A percentile compares a stretch with the other conserved stretches of the same genome.
Evolutionary conservation across 1,140 invertebrate species (phyloP).

Genomic region (Polypedilum vanderplanki): DNA sequence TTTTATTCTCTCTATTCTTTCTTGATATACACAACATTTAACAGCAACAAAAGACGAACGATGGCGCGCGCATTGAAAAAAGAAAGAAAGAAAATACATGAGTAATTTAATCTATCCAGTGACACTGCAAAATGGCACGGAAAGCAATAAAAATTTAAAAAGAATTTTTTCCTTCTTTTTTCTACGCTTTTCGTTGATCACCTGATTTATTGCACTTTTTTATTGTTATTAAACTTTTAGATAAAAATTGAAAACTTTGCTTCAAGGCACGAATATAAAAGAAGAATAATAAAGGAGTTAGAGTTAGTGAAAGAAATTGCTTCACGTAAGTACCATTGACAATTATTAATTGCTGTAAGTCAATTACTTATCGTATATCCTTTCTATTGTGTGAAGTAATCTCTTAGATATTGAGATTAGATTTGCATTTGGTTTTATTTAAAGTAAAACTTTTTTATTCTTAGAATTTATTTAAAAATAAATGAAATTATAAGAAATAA

Average conservation of each 20-base stretch:
- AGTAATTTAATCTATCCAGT: constrained; percentile 23
- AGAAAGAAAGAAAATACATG: neutral
- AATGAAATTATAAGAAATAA: too few species aligned
- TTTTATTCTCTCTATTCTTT: constrained; percentile 10
- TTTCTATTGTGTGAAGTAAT: neutral
- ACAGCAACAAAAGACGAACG: neutral
- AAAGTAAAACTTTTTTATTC: too few species aligned
- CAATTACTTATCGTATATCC: constrained; percentile 12
- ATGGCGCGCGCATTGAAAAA: neutral
- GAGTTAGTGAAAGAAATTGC: neutral
- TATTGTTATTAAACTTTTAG: constrained; percentile 20
- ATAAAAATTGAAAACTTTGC: constrained; percentile 14
- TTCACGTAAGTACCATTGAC: neutral
- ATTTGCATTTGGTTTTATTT: too few species aligned
- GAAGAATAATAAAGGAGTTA: neutral
- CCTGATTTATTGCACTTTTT: constrained; percentile 8
- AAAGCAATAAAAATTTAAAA: constrained; percentile 20
- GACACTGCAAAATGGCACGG: constrained; percentile 27
- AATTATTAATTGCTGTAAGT: constrained; percentile 6
- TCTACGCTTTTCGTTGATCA: neutral
- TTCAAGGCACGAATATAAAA: neutral
- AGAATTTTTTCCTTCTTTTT: constrained; percentile 20
- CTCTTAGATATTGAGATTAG: neutral
- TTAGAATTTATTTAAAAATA: too few species aligned
- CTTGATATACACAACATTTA: constrained; percentile 10